Conservation (phyloP, 2,113 vertebrate species). For the Taxidea taxus region DNA sequence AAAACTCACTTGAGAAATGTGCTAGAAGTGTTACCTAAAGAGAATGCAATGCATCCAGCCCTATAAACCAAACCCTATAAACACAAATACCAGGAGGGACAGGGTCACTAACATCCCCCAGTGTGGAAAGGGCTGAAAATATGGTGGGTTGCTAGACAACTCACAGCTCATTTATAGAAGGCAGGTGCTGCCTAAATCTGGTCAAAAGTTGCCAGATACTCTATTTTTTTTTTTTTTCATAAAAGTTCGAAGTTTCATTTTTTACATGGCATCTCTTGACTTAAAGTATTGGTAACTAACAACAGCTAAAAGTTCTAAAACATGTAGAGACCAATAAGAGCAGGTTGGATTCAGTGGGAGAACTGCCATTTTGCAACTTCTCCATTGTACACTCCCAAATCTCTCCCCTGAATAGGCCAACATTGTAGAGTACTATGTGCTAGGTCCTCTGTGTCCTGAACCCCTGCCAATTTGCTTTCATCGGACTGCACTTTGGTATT, state of each 20-base stretch:
- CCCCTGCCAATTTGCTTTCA: not conserved
- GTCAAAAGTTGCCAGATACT: not conserved
- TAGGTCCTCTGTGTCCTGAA: too few relatives aligned
- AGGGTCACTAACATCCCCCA: not conserved
- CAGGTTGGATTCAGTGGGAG: not conserved
- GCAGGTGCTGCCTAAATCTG: not conserved
- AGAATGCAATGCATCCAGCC: not conserved
- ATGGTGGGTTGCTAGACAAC: too few relatives aligned
- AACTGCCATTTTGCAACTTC: not conserved
- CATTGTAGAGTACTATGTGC: fast-evolving
- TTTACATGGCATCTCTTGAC: not conserved
- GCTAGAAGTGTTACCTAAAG: not conserved
- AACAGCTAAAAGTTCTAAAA: not conserved
- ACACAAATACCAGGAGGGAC: not conserved
- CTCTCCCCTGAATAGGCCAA: not conserved
- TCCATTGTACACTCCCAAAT: not conserved
- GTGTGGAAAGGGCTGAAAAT: too few relatives aligned
- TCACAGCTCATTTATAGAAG: not conserved
- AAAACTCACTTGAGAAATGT: not conserved
- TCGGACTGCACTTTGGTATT: not conserved
- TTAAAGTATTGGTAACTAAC: not conserved
- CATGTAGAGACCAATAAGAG: not conserved
- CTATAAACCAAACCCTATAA: not conserved
- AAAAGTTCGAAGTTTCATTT: not conserved
- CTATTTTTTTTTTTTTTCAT: too few relatives aligned